These are phyloP conservation scores for Brachyopa scutellaris DNA, from an alignment of 2,888 invertebrate genomes.

Conservation along the genomic window DNA sequence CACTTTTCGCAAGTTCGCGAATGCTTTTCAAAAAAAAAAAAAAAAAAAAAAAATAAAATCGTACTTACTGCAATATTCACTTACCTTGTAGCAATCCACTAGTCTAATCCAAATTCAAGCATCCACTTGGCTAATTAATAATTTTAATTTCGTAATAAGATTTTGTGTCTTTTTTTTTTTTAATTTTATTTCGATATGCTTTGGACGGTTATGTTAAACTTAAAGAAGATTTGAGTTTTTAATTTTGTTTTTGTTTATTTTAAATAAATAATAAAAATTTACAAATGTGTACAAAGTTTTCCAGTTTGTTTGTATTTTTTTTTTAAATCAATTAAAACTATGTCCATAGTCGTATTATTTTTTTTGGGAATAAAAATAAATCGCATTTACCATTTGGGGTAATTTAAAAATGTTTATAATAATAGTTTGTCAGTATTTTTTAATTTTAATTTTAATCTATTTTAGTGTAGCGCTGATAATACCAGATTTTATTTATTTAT, in stretches of 20 bases:
- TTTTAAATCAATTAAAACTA: background rate
- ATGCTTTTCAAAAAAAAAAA: too few relatives aligned
- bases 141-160: slow-evolving; percentile 1
- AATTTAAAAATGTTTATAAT: slow-evolving; percentile 18
- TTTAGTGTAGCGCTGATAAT: slow-evolving; percentile 50
- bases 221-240: slow-evolving; percentile 21
- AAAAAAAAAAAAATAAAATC: too few relatives aligned
- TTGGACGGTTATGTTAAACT: slow-evolving; percentile 40
- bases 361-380: background rate
- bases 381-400: slow-evolving; percentile 5
- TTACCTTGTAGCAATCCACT: too few relatives aligned
- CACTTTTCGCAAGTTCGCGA: too few relatives aligned
- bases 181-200: slow-evolving; percentile 44
- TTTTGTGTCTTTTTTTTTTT: slow-evolving; percentile 11
- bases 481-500: slow-evolving; percentile 11
- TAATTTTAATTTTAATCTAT: slow-evolving; percentile 31
- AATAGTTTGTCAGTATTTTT: slow-evolving; percentile 25
- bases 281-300: slow-evolving; percentile 67
- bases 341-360: background rate
- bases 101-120: too few relatives aligned
- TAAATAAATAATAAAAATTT: slow-evolving; percentile 59
- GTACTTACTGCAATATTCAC: too few relatives aligned
- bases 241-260: slow-evolving; percentile 49
- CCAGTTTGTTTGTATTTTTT: background rate
- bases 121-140: background rate